Evolutionary conservation across 2,888 invertebrate species (phyloP).

Genomic region (Hydrotaea cyrtoneurina): DNA sequence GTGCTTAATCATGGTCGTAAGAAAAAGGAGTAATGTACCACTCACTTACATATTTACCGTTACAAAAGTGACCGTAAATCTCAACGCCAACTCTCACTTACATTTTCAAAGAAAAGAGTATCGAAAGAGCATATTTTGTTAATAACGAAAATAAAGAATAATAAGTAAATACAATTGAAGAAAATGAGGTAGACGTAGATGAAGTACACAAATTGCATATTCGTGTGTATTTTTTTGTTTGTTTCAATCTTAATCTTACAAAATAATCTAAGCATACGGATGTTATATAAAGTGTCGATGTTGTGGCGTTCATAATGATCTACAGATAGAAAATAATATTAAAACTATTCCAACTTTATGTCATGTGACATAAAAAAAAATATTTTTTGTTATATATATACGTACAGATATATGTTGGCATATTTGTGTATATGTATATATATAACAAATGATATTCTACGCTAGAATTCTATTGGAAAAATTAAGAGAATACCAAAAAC

Average conservation of each 20-base stretch:
- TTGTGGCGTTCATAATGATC: neutral
- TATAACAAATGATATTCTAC: slow-evolving; percentile 39
- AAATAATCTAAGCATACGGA: neutral
- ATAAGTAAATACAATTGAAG: neutral
- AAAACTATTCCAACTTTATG: slow-evolving; percentile 17
- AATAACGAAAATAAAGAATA: neutral
- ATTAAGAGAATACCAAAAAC: neutral
- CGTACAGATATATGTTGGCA: too few species aligned
- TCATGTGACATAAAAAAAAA: slow-evolving; percentile 41
- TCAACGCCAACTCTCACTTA: neutral
- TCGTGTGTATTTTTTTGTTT: too few species aligned
- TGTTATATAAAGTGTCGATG: slow-evolving; percentile 6
- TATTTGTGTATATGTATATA: slow-evolving; percentile 42
- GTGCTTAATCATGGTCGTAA: slow-evolving; percentile 53
- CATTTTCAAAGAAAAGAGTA: neutral
- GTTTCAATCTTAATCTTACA: too few species aligned
- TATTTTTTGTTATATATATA: slow-evolving; percentile 17
- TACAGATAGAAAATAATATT: neutral
- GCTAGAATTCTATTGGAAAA: slow-evolving; percentile 44
- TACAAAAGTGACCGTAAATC: neutral
- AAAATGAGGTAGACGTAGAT: neutral
- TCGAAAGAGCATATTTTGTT: neutral
- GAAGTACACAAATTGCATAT: slow-evolving; percentile 4
- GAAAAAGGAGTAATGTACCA: neutral
- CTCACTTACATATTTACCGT: neutral